These are phyloP conservation scores for Stramonita haemastoma DNA, from an alignment of 2,888 invertebrate species.

Conservation along the genomic window DNA sequence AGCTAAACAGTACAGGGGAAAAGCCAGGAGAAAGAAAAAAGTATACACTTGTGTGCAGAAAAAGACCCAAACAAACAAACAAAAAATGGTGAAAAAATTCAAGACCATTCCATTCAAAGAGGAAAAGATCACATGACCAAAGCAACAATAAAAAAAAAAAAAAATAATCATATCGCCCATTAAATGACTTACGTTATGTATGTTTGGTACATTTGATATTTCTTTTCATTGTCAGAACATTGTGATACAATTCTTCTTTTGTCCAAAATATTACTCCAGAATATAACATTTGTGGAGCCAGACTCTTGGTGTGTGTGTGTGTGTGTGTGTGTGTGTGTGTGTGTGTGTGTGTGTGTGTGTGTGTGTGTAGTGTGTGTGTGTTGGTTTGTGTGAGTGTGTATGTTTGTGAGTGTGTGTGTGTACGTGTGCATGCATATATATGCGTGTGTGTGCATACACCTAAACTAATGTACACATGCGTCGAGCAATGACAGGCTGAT, in stretches of 20 bases:
- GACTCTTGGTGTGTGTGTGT: background rate
- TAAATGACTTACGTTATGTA: background rate
- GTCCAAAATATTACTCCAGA: background rate
- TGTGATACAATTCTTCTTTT: background rate
- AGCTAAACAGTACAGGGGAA: background rate
- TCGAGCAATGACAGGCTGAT: background rate
- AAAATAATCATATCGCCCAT: background rate
- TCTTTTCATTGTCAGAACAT: background rate
- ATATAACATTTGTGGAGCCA: background rate
- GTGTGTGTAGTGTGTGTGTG: background rate
- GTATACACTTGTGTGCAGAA: background rate
- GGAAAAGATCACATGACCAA: background rate
- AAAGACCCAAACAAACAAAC: background rate
- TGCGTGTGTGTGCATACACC: background rate
- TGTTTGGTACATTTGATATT: background rate
- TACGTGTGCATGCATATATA: background rate
- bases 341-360: background rate
- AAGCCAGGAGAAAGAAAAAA: background rate
- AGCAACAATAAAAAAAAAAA: background rate
- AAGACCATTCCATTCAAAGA: background rate
- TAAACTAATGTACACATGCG: background rate
- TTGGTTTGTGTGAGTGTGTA: background rate
- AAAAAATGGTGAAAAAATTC: background rate
- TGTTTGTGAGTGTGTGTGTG: background rate
- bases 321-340: background rate